A percentile compares a stretch with the other conserved stretches of the same genome.
These are phyloP conservation scores for Girardinus metallicus DNA, from an alignment of 2,797 vertebrate genomes.

Conservation along the genomic window DNA sequence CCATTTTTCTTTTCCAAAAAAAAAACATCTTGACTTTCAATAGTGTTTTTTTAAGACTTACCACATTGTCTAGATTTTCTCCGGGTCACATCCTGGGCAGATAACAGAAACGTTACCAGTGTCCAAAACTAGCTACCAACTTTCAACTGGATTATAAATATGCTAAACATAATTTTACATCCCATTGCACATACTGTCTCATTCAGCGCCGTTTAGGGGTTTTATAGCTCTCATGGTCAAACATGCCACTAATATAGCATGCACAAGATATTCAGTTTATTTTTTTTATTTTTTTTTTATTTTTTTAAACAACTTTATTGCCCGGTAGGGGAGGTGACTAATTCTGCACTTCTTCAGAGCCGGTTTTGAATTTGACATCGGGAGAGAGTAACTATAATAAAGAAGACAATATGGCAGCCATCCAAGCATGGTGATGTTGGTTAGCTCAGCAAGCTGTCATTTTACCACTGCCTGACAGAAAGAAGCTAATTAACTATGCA, in stretches of 20 bases:
- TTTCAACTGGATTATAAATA: not conserved
- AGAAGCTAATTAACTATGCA: constrained; percentile 63
- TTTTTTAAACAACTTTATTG: not conserved
- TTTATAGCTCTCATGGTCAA: not conserved
- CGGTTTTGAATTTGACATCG: constrained; percentile 42
- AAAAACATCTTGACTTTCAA: not conserved
- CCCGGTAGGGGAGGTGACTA: constrained; percentile 15
- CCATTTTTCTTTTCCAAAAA: not conserved
- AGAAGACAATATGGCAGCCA: constrained; percentile 53
- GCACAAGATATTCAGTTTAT: not conserved
- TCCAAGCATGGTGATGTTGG: constrained; percentile 51
- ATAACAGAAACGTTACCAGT: not conserved
- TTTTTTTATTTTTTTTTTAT: not conserved
- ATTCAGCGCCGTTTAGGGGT: not conserved
- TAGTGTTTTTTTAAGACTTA: not conserved
- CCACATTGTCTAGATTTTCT: not conserved
- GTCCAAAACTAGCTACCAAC: not conserved
- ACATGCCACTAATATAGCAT: not conserved
- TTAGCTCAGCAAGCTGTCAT: constrained; percentile 58
- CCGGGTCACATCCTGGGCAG: not conserved
- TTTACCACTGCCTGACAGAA: constrained; percentile 47
- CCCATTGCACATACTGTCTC: not conserved
- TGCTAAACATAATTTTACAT: not conserved
- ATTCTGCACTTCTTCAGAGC: constrained; percentile 17
- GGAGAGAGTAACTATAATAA: constrained; percentile 42